Evolutionary conservation across 2,888 invertebrate species (phyloP), one percentile per base, ranked within the genome.

Genomic region (Eustalomyia histrio): DNA sequence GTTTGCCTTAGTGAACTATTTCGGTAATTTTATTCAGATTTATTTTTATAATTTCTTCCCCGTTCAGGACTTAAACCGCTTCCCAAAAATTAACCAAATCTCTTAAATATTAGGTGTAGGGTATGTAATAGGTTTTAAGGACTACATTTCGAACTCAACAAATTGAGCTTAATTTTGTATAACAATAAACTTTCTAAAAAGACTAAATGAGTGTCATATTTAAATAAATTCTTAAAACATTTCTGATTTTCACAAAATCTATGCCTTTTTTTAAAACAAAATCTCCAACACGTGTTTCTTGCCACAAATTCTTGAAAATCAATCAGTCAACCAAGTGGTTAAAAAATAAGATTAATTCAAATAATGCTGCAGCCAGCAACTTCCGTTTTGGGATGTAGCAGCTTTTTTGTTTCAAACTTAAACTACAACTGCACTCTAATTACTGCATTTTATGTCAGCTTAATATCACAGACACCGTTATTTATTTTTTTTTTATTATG

Each of bases 401-500:
- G 17, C 39, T 58, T 63, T 72, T 53, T 73, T 43, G 9, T 63
- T 73, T 64, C 52, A 69, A 53, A 16, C 29, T 29, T 29, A 29
- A 29, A 29, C 29, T 29, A 29, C 3, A 29, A 29, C 24, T 17
- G 68, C 58, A 80, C 61, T 71, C 78, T 61, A 81, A 81, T 81
- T 81, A 74, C 61, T 69, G 78, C 81, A 74, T 69, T 81, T 81
- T 81, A 74, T 78, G 81, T 81, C 81, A 81, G 81, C 78, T 81
- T 81, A 81, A 74, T 55, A 81, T 81, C 81, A 71, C 60, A 61
- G 43, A 60, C 55, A 33, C 12, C 52, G 39, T 17, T 61, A 12
- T 14, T 16, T 60, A n/a, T 39, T 68, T 33, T 55, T 39, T 81
- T 80, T 81, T 81, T 81, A 81, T 71, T 50, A 74, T 81, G 80